phyloP scores from a whole-genome alignment of 2,888 invertebrate genomes.

The Eupithecia dodoneata region DNA sequence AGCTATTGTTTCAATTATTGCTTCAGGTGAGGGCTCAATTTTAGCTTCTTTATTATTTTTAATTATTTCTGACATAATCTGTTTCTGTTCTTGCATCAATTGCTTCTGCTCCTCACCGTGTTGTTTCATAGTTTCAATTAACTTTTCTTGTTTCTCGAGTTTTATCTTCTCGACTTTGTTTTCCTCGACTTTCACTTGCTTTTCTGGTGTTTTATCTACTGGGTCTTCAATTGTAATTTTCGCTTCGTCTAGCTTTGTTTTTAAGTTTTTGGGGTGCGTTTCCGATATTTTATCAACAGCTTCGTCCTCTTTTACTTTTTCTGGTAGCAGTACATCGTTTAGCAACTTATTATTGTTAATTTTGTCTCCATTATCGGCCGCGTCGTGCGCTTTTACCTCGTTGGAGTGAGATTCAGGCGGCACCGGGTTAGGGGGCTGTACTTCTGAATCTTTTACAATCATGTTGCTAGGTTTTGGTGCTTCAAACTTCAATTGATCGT shows the following conservation, averaged over 20 bases:
- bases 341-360: constrained; percentile 31
- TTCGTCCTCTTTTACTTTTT: constrained; percentile 50
- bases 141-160: constrained; percentile 71
- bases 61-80: constrained; percentile 85
- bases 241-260: constrained; percentile 53
- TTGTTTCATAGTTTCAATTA: constrained; percentile 87
- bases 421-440: constrained; percentile 77
- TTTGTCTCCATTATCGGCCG: constrained; percentile 50
- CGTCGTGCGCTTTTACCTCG: constrained; percentile 62
- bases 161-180: constrained; percentile 55
- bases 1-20: constrained; percentile 58
- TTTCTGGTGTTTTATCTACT: constrained; percentile 51
- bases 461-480: constrained; percentile 48
- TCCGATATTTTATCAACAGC: constrained; percentile 58
- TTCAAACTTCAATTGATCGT: constrained; percentile 46
- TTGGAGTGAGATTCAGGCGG: constrained; percentile 74
- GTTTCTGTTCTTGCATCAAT: constrained; percentile 87
- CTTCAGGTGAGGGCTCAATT: constrained; percentile 41
- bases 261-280: constrained; percentile 69
- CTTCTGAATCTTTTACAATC: constrained; percentile 68
- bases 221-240: constrained; percentile 50
- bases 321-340: constrained; percentile 40
- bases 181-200: constrained; percentile 51
- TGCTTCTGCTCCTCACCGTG: constrained; percentile 88
- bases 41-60: constrained; percentile 81